Percentiles rank a stretch among this genome's conserved stretches.
phyloP scores from a whole-genome alignment of 2,797 vertebrate species.

The Anas bernieri region DNA sequence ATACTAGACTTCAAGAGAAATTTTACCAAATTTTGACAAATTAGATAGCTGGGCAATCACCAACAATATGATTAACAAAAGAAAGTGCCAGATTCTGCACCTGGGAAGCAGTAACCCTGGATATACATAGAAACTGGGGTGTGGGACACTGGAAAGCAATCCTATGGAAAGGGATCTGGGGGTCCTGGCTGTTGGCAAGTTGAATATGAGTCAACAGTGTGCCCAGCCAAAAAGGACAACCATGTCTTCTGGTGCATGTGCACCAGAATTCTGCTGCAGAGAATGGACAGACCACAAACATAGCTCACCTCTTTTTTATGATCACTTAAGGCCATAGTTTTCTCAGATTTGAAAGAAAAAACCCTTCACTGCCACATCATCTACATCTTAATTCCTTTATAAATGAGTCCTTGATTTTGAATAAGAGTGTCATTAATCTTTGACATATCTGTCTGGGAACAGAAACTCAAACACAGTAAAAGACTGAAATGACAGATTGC shows the following conservation, averaged over 20 bases:
- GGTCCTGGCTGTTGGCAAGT: no score
- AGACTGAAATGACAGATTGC: neutral
- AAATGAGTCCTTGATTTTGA: conserved; percentile 30
- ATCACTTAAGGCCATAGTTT: neutral
- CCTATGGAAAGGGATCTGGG: no score
- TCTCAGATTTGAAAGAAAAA: neutral
- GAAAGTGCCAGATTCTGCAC: no score
- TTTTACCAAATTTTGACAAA: neutral
- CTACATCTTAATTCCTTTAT: neutral
- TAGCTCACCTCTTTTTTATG: neutral
- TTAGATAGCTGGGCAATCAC: no score
- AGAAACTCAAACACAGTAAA: conserved; percentile 44
- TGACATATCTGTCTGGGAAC: conserved; percentile 3
- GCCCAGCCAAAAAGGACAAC: no score
- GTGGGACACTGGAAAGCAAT: no score
- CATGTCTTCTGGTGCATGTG: no score
- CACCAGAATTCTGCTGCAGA: neutral
- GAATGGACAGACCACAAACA: neutral
- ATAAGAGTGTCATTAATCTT: conserved; percentile 25
- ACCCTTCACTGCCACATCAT: neutral
- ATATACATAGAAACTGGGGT: no score
- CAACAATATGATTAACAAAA: no score
- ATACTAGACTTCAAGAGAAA: neutral
- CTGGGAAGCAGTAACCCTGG: no score
- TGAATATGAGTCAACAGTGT: no score